Percentiles rank a stretch among this genome's conserved stretches.
These are phyloP conservation scores for Phrynocephalus forsythii DNA, from an alignment of 2,797 vertebrate genomes.

Conservation along the genomic window DNA sequence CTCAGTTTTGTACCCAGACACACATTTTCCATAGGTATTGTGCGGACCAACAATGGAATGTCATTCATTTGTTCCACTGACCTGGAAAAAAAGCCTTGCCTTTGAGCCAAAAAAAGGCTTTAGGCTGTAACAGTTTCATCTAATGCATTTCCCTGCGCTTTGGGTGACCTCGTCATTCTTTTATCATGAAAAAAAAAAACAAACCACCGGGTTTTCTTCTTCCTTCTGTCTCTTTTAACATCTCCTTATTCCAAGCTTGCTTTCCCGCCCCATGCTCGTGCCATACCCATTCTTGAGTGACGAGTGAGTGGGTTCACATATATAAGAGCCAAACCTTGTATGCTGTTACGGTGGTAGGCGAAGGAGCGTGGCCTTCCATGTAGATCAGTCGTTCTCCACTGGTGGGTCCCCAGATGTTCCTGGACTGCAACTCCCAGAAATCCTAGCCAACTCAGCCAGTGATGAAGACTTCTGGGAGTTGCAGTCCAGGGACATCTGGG, in stretches of 20 bases:
- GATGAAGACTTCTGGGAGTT: too few species aligned
- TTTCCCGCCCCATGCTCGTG: too few species aligned
- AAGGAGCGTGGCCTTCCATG: neutral
- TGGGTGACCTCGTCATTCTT: neutral
- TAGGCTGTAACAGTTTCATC: neutral
- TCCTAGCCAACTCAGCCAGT: too few species aligned
- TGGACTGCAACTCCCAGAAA: too few species aligned
- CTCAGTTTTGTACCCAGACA: neutral
- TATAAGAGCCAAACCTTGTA: neutral
- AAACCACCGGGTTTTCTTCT: too few species aligned
- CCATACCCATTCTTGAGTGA: neutral
- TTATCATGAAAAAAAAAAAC: neutral
- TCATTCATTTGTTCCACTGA: conserved; percentile 15
- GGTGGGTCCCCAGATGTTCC: too few species aligned
- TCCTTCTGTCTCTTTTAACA: neutral
- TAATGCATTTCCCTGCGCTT: neutral
- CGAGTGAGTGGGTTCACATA: neutral
- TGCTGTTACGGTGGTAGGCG: neutral
- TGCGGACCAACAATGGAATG: neutral
- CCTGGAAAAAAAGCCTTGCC: neutral
- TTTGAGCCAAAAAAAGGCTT: neutral
- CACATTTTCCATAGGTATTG: conserved; percentile 1
- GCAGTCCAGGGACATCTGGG: too few species aligned
- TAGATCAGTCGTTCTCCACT: neutral
- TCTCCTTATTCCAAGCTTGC: too few species aligned